Percentiles rank a stretch among this genome's conserved stretches.
Evolutionary conservation across 2,113 vertebrate species (phyloP).

Genomic region (Synchiropus splendidus): DNA sequence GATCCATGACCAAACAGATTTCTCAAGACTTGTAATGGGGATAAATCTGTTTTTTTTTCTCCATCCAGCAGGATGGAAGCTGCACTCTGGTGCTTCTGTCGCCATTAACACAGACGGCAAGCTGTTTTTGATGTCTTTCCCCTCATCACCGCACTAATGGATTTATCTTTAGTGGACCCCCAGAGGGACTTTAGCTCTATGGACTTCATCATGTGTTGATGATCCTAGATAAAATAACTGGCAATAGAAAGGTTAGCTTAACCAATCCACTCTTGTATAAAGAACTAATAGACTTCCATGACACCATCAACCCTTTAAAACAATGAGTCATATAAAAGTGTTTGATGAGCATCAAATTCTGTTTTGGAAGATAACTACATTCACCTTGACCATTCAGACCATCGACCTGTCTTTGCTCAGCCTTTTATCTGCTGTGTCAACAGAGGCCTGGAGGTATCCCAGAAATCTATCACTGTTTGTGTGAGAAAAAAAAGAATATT

Average conservation of each 20-base stretch:
- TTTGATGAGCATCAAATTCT: background rate
- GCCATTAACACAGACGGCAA: conserved; percentile 5
- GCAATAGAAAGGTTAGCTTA: no score
- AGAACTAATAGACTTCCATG: no score
- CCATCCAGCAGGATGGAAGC: background rate
- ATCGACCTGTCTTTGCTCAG: conserved; percentile 5
- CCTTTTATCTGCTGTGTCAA: conserved; percentile 34
- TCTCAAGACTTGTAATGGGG: conserved; percentile 25
- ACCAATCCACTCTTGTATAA: no score
- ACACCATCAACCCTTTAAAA: no score
- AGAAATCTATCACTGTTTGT: conserved; percentile 38
- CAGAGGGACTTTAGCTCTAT: no score
- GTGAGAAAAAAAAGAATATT: conserved; percentile 26
- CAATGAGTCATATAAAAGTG: no score
- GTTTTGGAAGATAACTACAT: background rate
- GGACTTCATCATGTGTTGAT: no score
- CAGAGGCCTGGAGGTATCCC: conserved; percentile 26
- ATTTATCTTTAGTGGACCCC: no score
- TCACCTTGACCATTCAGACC: conserved; percentile 1
- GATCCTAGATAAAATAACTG: no score
- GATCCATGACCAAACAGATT: conserved; percentile 8
- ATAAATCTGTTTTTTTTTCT: conserved; percentile 28
- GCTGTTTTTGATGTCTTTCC: no score
- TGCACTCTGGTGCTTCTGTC: background rate
- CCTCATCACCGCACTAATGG: no score